These are phyloP conservation scores for Drosophila nannoptera DNA, from an alignment of 1,140 invertebrate genomes.

Conservation along the genomic window DNA sequence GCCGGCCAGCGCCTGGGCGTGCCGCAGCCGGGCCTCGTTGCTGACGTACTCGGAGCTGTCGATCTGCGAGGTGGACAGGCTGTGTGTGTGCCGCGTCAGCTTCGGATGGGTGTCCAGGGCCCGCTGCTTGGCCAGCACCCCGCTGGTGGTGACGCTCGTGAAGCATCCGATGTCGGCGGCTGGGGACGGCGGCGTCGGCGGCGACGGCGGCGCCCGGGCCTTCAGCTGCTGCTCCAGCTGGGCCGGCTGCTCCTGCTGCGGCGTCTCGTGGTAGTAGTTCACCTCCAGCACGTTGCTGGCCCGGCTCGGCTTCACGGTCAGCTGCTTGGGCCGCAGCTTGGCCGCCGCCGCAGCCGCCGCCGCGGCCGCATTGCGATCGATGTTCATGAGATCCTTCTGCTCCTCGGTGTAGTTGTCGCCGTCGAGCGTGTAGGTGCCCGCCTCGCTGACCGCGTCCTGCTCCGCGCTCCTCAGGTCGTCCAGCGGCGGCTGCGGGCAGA, in stretches of 20 bases:
- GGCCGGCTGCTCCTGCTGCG: conserved; percentile 65
- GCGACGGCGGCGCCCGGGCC: conserved; percentile 72
- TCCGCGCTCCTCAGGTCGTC: conserved; percentile 59
- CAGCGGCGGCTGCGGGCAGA: conserved; percentile 74
- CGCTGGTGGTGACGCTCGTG: conserved; percentile 83
- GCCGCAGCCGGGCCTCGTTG: conserved; percentile 70
- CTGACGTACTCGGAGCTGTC: conserved; percentile 82
- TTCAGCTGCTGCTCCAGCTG: conserved; percentile 83
- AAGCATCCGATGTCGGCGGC: conserved; percentile 80
- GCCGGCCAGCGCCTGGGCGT: conserved; percentile 56
- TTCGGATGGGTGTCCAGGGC: conserved; percentile 69
- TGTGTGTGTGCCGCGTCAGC: conserved; percentile 79
- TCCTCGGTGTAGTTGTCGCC: conserved; percentile 91
- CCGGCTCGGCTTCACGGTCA: conserved; percentile 55
- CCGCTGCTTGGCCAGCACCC: conserved; percentile 80
- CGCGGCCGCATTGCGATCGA: conserved; percentile 81
- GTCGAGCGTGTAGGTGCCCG: conserved; percentile 93
- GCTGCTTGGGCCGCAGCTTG: conserved; percentile 61
- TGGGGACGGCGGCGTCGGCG: conserved; percentile 54
- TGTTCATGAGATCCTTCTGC: conserved; percentile 91
- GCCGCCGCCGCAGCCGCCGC: conserved; percentile 26
- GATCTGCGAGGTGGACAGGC: conserved; percentile 83
- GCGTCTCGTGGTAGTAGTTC: conserved; percentile 81
- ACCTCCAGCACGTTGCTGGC: conserved; percentile 82
- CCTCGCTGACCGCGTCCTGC: conserved; percentile 84